Evolutionary conservation across 2,797 vertebrate species (phyloP).

Genomic region (Clangula hyemalis): DNA sequence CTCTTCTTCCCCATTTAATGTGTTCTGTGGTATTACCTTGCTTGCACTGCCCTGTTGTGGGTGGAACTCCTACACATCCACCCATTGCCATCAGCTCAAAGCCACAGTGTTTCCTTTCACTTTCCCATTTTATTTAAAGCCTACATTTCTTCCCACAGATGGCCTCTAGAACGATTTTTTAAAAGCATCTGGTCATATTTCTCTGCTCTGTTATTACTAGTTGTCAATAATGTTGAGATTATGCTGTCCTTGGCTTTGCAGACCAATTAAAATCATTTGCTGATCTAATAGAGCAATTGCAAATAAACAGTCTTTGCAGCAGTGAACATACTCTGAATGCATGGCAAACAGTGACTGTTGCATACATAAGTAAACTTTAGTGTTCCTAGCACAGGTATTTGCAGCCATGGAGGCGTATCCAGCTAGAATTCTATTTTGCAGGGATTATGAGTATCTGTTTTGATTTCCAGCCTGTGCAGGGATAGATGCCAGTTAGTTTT

Average conservation of each 20-base stretch:
- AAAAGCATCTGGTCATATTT: background rate
- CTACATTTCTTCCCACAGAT: background rate
- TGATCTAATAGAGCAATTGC: background rate
- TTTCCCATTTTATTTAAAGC: background rate
- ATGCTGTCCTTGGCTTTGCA: background rate
- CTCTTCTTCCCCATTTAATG: background rate
- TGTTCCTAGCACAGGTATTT: background rate
- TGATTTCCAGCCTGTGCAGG: background rate
- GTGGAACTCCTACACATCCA: background rate
- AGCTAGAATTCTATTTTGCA: background rate
- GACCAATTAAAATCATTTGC: background rate
- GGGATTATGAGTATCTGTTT: background rate
- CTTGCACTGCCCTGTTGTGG: background rate
- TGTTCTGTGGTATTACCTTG: background rate
- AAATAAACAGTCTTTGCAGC: background rate
- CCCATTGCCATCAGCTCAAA: background rate
- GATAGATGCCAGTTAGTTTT: background rate
- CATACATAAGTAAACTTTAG: background rate
- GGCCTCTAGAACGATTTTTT: background rate
- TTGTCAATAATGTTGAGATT: background rate
- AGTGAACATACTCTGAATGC: background rate
- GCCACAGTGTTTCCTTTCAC: background rate
- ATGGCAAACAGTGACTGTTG: background rate
- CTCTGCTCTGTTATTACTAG: background rate
- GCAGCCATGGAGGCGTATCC: rapidly evolving